These are phyloP conservation scores for Zygaena filipendulae DNA, from an alignment of 2,888 invertebrate genomes.

Conservation along the genomic window DNA sequence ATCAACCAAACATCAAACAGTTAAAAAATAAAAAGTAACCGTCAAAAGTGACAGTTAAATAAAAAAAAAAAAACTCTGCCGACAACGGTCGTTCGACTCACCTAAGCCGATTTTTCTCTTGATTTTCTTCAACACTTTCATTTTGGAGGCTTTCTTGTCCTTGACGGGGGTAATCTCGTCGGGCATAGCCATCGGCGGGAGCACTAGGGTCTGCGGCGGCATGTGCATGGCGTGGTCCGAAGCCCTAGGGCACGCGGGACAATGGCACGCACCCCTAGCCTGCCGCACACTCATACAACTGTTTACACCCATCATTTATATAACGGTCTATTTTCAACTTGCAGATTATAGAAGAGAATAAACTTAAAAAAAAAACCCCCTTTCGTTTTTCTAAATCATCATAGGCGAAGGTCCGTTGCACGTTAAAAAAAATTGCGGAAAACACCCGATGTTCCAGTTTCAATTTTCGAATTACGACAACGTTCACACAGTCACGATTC, in stretches of 20 bases:
- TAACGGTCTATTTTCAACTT: constrained; percentile 17
- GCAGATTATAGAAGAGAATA: constrained; percentile 9
- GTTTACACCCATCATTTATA: constrained; percentile 63
- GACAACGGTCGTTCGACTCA: constrained; percentile 65
- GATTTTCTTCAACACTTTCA: constrained; percentile 91
- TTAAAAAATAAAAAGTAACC: no score
- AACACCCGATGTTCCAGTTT: no score
- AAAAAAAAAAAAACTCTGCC: constrained; percentile 1
- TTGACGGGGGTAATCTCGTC: constrained; percentile 55
- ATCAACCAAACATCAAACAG: no score
- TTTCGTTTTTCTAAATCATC: constrained; percentile 17
- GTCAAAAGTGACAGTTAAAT: no score
- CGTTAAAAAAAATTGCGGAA: no score
- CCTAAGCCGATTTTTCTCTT: constrained; percentile 89
- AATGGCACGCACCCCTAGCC: constrained; percentile 66
- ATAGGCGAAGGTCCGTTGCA: constrained; percentile 1
- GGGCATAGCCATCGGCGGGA: constrained; percentile 58
- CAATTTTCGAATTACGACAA: no score
- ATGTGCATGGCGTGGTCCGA: constrained; percentile 41
- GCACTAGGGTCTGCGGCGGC: constrained; percentile 55
- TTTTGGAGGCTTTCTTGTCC: constrained; percentile 72
- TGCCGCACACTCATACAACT: constrained; percentile 68
- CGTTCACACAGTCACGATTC: constrained; percentile 19
- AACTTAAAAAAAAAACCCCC: not conserved
- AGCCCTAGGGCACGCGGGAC: constrained; percentile 59